Evolutionary conservation across 2,113 vertebrate species (phyloP).

Genomic region (Hipposideros armiger): DNA sequence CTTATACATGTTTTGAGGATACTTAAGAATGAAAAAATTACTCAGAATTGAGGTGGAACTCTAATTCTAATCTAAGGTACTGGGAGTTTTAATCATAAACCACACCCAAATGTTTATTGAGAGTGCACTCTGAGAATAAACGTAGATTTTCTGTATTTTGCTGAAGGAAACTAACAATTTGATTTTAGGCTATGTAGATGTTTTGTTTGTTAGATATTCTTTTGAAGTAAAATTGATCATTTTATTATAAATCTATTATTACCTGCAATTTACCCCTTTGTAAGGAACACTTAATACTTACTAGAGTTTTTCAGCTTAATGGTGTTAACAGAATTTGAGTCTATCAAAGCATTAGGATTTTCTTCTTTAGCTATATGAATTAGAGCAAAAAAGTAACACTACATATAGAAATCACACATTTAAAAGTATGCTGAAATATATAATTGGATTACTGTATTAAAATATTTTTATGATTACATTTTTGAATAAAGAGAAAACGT

Average conservation of each 20-base stretch:
- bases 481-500: constrained; percentile 44
- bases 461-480: constrained; percentile 24
- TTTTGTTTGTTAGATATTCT: constrained; percentile 51
- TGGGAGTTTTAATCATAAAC: constrained; percentile 39
- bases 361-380: neutral
- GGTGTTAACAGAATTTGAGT: constrained; percentile 41
- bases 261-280: neutral
- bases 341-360: neutral
- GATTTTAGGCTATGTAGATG: neutral
- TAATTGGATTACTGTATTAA: constrained; percentile 31
- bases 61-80: neutral
- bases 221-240: constrained; percentile 53
- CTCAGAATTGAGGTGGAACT: constrained; percentile 40
- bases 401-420: constrained; percentile 22
- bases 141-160: neutral
- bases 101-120: neutral
- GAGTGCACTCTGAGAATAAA: constrained; percentile 16
- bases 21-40: constrained; percentile 42
- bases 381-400: constrained; percentile 30
- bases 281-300: neutral
- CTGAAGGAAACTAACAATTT: neutral
- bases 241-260: constrained; percentile 34
- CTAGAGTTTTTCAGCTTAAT: constrained; percentile 29
- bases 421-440: constrained; percentile 41
- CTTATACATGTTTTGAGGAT: neutral